Base-by-base conservation (phyloP, 2,797 vertebrate genomes). In the Lophotriccus pileatus region DNA sequence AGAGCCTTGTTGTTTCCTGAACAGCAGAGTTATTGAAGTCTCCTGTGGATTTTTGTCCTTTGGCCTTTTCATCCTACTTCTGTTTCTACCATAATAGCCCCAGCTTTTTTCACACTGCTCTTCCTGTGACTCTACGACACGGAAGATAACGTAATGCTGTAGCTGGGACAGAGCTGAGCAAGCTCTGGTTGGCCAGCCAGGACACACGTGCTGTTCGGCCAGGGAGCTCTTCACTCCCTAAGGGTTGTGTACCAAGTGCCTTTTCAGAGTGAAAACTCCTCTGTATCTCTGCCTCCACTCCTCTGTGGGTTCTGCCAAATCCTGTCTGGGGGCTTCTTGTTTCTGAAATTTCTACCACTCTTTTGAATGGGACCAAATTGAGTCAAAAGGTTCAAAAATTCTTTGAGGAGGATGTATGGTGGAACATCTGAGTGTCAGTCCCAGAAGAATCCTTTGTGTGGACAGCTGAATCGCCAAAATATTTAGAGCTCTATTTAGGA, bases 1-100 rank as follows among this genome's bases (percentile, higher is more conserved):
- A 95, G 88, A 91, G 90, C 91, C 80, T 95, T 96, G 96, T 94
- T 96, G 96, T 91, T 96, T 96, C 96, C 96, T 96, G 96, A 95
- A 67, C 93, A 84, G n/a, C 70, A 91, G 70, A 95, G 80, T 74
- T 82, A 89, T 74, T 67, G 70, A 95, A 84, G 88, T 93, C 96
- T 95, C 96, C 95, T 95, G 96, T 94, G 96, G 91, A 41, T 96
- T 95, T 93, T 91, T 94, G 87, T 95, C 91, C 94, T 94, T 95
- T 96, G 93, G 91, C 93, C 88, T 94, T 96, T 96, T 93, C 88
- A 90, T 96, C 86, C 85, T 69, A 95, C 93, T 95, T 91, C 93
- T 96, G 77, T 95, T 95, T 82, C 85, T 78, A 52, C 69, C 91
- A 87, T 90, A 95, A 95, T 75, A 89, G 86, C 67, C 39, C n/a